phyloP scores from a whole-genome alignment of 2,797 vertebrate genomes.

The Moxostoma hubbsi region DNA sequence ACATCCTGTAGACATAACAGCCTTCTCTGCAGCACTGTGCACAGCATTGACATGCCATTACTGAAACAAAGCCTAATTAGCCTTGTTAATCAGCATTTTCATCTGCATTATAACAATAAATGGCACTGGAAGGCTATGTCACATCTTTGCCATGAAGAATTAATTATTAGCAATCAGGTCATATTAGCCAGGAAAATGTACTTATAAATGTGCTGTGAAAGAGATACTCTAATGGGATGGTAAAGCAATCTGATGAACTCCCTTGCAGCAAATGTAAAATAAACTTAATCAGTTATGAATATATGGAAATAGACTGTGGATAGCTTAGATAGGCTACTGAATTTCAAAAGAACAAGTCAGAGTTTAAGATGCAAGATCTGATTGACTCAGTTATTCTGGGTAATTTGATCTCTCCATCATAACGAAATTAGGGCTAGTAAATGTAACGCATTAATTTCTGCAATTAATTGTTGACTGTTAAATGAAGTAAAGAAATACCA shows the following conservation, averaged over 20 bases:
- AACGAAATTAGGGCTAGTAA: too few relatives aligned
- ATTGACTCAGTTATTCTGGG: not conserved
- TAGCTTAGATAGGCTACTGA: not conserved
- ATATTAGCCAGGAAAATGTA: constrained; percentile 57
- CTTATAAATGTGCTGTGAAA: constrained; percentile 46
- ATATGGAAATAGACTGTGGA: constrained; percentile 20
- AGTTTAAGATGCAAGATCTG: constrained; percentile 7
- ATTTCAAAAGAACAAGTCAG: not conserved
- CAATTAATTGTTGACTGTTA: too few relatives aligned
- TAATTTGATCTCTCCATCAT: not conserved
- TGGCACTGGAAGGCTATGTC: constrained; percentile 67
- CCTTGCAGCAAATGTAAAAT: constrained; percentile 49
- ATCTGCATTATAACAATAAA: constrained; percentile 74
- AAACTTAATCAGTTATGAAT: constrained; percentile 46
- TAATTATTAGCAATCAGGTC: constrained; percentile 75
- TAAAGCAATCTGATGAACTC: constrained; percentile 31
- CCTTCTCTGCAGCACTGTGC: constrained; percentile 54
- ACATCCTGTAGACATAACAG: constrained; percentile 45
- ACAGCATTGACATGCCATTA: constrained; percentile 68
- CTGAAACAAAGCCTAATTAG: constrained; percentile 71
- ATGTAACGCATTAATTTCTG: too few relatives aligned
- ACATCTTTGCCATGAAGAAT: constrained; percentile 67
- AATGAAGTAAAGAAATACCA: too few relatives aligned
- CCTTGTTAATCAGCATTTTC: constrained; percentile 65
- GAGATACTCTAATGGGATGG: constrained; percentile 38